A percentile compares a stretch with the other conserved stretches of the same genome.
Evolutionary conservation across 1,140 invertebrate species (phyloP).

Genomic region (Pogonus chalceus): DNA sequence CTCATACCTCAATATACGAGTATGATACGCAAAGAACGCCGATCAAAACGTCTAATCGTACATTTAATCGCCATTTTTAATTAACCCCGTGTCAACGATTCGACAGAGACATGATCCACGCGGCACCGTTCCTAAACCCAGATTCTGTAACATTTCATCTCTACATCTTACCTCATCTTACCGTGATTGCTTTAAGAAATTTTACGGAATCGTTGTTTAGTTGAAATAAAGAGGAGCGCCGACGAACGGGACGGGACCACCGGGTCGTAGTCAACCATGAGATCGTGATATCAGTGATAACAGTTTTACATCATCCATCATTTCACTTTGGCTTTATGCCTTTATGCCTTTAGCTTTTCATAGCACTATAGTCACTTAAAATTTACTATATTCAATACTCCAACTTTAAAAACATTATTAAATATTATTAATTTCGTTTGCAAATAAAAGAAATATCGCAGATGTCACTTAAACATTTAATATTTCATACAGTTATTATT

Average conservation of each 20-base stretch:
- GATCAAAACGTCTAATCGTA: no score
- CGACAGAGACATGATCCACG: not conserved
- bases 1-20: no score
- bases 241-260: not conserved
- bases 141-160: not conserved
- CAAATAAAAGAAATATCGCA: no score
- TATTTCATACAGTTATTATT: no score
- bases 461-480: no score
- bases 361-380: no score
- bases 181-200: not conserved
- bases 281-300: constrained; percentile 3
- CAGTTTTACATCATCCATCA: not conserved
- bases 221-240: not conserved
- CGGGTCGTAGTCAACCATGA: not conserved
- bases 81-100: not conserved
- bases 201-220: not conserved
- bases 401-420: no score
- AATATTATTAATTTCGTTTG: no score
- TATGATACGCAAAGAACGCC: no score
- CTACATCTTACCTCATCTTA: not conserved
- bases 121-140: not conserved
- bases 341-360: no score
- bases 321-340: no score
- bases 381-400: no score
- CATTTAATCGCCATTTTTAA: constrained; percentile 6